Evolutionary conservation across 2,113 vertebrate species (phyloP).

Genomic region (Gobio gobio): DNA sequence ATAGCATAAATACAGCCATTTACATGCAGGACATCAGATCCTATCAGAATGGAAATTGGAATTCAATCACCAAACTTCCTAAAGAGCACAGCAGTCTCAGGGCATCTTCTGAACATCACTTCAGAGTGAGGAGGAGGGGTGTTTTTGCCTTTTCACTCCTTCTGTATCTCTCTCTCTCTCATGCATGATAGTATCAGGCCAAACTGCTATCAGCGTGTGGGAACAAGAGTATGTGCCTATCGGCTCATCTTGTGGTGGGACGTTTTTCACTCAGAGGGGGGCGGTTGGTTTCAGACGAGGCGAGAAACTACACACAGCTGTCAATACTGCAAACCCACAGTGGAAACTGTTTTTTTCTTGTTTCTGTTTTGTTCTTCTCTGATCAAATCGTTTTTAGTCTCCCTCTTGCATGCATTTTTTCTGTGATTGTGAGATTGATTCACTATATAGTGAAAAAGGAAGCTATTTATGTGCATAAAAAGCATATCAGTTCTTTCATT

Average conservation of each 20-base stretch:
- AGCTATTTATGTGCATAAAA: neutral
- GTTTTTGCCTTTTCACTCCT: slow-evolving; percentile 40
- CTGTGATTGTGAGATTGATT: slow-evolving; percentile 22
- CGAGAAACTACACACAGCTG: slow-evolving; percentile 48
- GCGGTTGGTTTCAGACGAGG: slow-evolving; percentile 41
- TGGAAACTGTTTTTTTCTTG: slow-evolving; percentile 37
- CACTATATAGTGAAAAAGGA: neutral
- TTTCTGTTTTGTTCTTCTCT: slow-evolving; percentile 51
- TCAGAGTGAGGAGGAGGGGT: slow-evolving; percentile 16
- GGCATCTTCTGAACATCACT: neutral
- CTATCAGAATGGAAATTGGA: slow-evolving; percentile 11
- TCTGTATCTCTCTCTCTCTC: slow-evolving; percentile 23
- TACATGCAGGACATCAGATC: neutral
- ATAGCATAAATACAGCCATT: neutral
- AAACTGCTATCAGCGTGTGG: slow-evolving; percentile 44
- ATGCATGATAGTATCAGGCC: slow-evolving; percentile 38
- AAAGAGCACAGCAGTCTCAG: slow-evolving; percentile 2
- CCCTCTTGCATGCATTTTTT: neutral
- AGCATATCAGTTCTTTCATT: neutral
- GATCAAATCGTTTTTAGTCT: slow-evolving; percentile 57
- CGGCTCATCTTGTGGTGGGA: slow-evolving; percentile 50
- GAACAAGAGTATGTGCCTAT: slow-evolving; percentile 41
- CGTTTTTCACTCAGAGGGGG: slow-evolving; percentile 49
- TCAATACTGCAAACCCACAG: slow-evolving; percentile 49
- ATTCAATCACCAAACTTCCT: slow-evolving; percentile 11